Evolutionary conservation across 2,888 invertebrate genomes (phyloP).

Genomic region (Chromoteleia sp.): DNA sequence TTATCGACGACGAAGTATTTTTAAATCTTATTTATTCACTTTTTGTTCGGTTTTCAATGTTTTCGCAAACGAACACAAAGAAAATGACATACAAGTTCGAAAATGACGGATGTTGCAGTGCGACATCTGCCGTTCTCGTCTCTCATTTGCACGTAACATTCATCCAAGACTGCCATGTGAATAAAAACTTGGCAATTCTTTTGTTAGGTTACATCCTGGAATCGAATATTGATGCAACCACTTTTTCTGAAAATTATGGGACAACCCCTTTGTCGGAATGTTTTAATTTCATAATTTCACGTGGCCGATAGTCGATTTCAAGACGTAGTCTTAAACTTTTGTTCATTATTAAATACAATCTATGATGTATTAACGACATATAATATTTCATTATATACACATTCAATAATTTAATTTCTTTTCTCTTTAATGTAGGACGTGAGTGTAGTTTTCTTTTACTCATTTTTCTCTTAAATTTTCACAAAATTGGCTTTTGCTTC

Average conservation of each 20-base stretch:
- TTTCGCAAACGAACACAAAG: constrained; percentile 54
- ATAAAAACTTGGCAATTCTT: constrained; percentile 46
- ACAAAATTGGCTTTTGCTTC: constrained; percentile 33
- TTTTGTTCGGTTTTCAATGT: constrained; percentile 32
- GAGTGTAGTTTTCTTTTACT: constrained; percentile 64
- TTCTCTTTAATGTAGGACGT: constrained; percentile 76
- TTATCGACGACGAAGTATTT: constrained; percentile 17
- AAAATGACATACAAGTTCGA: constrained; percentile 37
- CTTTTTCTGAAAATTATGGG: not conserved
- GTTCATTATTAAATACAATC: constrained; percentile 79
- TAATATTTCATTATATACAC: constrained; percentile 77
- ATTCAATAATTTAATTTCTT: constrained; percentile 76
- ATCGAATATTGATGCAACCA: constrained; percentile 39
- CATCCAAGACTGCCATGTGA: constrained; percentile 48
- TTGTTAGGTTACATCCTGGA: constrained; percentile 37
- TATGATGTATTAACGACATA: constrained; percentile 79
- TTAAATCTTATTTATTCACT: constrained; percentile 55
- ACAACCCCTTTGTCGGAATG: not conserved
- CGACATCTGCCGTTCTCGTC: constrained; percentile 62
- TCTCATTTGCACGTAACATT: constrained; percentile 57
- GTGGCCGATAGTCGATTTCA: constrained; percentile 41
- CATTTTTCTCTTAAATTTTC: constrained; percentile 6
- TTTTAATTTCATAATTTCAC: constrained; percentile 12
- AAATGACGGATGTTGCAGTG: constrained; percentile 56
- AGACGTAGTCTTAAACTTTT: constrained; percentile 60